Conservation (phyloP, 2,888 invertebrate species). For the Cancer borealis region DNA sequence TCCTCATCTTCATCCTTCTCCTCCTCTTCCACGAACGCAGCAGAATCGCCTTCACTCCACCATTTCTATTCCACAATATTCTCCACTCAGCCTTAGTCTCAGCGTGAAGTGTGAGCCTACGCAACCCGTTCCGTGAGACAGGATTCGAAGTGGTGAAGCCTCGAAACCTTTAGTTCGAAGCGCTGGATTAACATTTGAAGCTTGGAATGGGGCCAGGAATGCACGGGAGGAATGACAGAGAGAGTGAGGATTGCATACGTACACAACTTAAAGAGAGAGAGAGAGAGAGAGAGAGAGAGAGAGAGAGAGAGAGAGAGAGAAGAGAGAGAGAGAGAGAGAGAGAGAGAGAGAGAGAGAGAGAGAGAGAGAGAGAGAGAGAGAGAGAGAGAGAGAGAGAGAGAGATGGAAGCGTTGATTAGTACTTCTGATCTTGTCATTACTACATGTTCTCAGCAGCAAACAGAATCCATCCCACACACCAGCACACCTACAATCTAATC, state of each 20-base stretch:
- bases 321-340: constrained; percentile 37
- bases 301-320: constrained; percentile 10
- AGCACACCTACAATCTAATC: neutral
- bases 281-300: neutral
- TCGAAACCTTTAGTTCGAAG: neutral
- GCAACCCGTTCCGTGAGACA: neutral
- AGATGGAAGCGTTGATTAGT: neutral
- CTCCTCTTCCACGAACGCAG: too few species aligned
- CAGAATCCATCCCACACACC: neutral
- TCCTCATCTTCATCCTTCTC: neutral
- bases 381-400: neutral
- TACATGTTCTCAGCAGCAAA: neutral
- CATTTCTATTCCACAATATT: neutral
- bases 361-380: constrained; percentile 9
- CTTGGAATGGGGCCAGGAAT: neutral
- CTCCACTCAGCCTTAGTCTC: neutral
- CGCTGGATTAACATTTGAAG: neutral
- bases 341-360: constrained; percentile 33
- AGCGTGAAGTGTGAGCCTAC: neutral
- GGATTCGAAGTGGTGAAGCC: neutral
- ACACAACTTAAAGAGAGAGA: neutral
- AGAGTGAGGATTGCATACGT: neutral
- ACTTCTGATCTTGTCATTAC: neutral
- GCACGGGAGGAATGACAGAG: neutral
- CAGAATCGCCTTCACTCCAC: neutral